Evolutionary conservation across 2,797 vertebrate genomes (phyloP).

Genomic region (Semotilus atromaculatus): DNA sequence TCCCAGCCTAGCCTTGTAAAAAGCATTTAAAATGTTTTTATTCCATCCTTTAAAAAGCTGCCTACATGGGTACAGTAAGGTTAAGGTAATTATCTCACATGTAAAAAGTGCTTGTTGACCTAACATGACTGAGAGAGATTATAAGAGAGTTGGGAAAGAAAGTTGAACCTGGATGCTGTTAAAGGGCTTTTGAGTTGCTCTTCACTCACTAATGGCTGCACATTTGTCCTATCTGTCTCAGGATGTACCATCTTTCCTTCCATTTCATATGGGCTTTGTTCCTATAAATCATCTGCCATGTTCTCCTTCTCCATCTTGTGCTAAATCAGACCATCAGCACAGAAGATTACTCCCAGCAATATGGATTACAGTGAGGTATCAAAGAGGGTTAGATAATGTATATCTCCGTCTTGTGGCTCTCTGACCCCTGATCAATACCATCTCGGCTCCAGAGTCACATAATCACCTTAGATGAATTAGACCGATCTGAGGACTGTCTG

Average conservation of each 20-base stretch:
- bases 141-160: not conserved
- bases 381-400: slow-evolving; percentile 31
- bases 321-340: not conserved
- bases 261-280: not conserved
- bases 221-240: not conserved
- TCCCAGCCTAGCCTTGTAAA: not conserved
- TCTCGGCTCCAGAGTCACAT: slow-evolving; percentile 40
- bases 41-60: not conserved
- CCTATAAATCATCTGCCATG: slow-evolving; percentile 3
- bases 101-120: not conserved
- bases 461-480: slow-evolving; percentile 35
- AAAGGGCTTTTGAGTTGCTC: not conserved
- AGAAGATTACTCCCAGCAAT: not conserved
- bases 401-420: slow-evolving; percentile 11
- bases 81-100: not conserved
- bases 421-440: slow-evolving; percentile 50
- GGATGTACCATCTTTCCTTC: not conserved
- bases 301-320: slow-evolving; percentile 16
- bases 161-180: not conserved
- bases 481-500: slow-evolving; percentile 23
- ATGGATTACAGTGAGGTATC: slow-evolving; percentile 14
- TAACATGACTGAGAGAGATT: not conserved
- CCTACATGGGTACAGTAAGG: too few species aligned
- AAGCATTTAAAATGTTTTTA: not conserved
- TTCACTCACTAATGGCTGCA: not conserved